Evolutionary conservation across 2,888 invertebrate species (phyloP), one percentile per base, ranked within the genome.

Genomic region (Drosophila koepferae): DNA sequence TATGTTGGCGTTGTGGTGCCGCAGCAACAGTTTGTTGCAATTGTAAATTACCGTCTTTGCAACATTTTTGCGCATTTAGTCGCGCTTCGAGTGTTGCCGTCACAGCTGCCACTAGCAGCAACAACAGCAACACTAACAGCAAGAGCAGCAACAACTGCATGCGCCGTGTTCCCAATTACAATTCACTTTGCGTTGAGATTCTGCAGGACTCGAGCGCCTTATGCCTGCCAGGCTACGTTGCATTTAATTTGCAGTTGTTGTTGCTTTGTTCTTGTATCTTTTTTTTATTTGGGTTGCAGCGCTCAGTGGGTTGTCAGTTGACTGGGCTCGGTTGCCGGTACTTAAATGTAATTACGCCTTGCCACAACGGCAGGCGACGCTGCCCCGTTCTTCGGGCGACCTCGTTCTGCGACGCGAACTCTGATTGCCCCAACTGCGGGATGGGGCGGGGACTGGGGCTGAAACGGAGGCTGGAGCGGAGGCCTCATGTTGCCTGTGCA

Each of bases 1-100:
- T 65, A 54, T 58, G 58, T 51, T 51, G 49, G 34, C 49, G 49
- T 51, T 53, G 53, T 51, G 58, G 20, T 34, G 44, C 58, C 40
- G 54, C 18, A 60, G 63, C 72, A 68, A 64, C 77, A 73, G 74
- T 75, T 73, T 54, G 83, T 79, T 90, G 86, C 86, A 86, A 88
- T 86, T 86, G 86, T 90, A 86, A 89, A 86, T 86, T 88, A 88
- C 83, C 73, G 83, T 82, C 90, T 90, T 88, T 88, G 90, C 86
- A 86, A 82, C 73, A 88, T 83, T 90, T 89, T 89, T 89, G 82
- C 82, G 86, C 87, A 82, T 90, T 87, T 90, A 89, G 86, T 88
- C 89, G 86, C 86, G 86, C 90, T 90, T 86, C 79, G 86, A 89
- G 86, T 87, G 90, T 90, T 88, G 79, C 77, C 71, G 70, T 67